A percentile compares a stretch with the other conserved stretches of the same genome.
Evolutionary conservation across 2,797 vertebrate species (phyloP).

Genomic region (Lagodon rhomboides): DNA sequence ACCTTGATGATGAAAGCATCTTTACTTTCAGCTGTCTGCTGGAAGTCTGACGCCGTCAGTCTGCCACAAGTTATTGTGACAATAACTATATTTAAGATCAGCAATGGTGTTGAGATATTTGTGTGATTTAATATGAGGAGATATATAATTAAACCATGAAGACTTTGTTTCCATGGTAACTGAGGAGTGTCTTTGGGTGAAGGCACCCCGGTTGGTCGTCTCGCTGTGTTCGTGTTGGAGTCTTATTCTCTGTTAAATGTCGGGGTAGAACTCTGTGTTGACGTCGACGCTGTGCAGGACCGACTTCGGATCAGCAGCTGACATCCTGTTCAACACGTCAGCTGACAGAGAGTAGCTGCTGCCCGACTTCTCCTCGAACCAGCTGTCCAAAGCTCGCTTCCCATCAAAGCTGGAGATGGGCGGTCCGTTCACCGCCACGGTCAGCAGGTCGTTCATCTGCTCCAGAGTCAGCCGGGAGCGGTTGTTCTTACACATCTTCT

Average conservation of each 20-base stretch:
- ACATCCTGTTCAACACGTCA: constrained; percentile 92
- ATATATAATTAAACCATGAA: neutral
- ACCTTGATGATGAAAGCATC: neutral
- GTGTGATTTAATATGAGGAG: neutral
- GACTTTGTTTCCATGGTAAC: neutral
- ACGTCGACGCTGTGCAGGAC: constrained; percentile 89
- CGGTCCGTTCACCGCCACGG: constrained; percentile 91
- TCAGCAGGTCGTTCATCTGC: constrained; percentile 94
- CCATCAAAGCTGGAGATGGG: constrained; percentile 93
- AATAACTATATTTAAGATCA: neutral
- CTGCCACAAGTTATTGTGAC: neutral
- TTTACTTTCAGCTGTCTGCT: neutral
- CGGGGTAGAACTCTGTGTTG: constrained; percentile 91
- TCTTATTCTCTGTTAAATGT: constrained; percentile 81
- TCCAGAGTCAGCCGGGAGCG: constrained; percentile 93
- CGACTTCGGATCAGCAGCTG: constrained; percentile 89
- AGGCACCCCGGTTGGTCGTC: neutral
- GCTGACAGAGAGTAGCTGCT: constrained; percentile 90
- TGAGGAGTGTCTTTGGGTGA: neutral
- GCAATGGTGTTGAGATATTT: neutral
- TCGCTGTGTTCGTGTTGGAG: neutral
- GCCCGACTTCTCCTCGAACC: constrained; percentile 98
- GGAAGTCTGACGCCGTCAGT: neutral
- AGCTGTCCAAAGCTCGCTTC: constrained; percentile 95
- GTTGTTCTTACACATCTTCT: constrained; percentile 92